Percentiles rank a stretch among this genome's conserved stretches.
phyloP scores from a whole-genome alignment of 2,888 invertebrate species.

The Agonopterix arenella region DNA sequence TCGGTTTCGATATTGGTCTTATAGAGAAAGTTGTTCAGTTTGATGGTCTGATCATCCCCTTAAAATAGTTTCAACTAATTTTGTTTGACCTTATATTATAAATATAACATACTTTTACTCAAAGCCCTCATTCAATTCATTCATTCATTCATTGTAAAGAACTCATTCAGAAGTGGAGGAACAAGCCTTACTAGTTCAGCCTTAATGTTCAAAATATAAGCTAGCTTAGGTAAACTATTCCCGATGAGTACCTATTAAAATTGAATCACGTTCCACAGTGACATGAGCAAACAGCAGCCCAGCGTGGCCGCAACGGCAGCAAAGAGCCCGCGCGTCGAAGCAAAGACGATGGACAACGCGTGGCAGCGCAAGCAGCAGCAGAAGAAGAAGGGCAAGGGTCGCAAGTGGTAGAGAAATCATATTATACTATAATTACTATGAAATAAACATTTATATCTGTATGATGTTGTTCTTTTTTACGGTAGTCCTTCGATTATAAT shows the following conservation, averaged over 20 bases:
- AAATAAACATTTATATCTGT: conserved; percentile 18
- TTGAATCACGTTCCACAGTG: conserved; percentile 47
- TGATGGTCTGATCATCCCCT: no score
- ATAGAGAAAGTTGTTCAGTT: no score
- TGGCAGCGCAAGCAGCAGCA: conserved; percentile 86
- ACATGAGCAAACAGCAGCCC: conserved; percentile 79
- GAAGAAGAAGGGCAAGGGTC: conserved; percentile 81
- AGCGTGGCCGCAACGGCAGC: conserved; percentile 37
- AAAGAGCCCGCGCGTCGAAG: conserved; percentile 78
- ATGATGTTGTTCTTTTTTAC: not conserved
- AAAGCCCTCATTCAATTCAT: no score
- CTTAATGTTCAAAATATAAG: no score
- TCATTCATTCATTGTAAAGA: no score
- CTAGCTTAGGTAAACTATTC: not conserved
- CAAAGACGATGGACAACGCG: conserved; percentile 77
- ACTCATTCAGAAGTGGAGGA: no score
- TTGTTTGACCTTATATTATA: no score
- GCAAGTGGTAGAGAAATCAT: conserved; percentile 46
- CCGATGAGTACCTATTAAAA: not conserved
- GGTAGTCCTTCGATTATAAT: no score
- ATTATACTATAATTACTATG: not conserved
- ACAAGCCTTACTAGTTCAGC: no score
- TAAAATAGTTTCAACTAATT: no score
- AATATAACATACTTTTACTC: no score
- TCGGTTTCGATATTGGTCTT: no score